Evolutionary conservation across 2,797 vertebrate genomes (phyloP).

Genomic region (Muscicapa comitata): DNA sequence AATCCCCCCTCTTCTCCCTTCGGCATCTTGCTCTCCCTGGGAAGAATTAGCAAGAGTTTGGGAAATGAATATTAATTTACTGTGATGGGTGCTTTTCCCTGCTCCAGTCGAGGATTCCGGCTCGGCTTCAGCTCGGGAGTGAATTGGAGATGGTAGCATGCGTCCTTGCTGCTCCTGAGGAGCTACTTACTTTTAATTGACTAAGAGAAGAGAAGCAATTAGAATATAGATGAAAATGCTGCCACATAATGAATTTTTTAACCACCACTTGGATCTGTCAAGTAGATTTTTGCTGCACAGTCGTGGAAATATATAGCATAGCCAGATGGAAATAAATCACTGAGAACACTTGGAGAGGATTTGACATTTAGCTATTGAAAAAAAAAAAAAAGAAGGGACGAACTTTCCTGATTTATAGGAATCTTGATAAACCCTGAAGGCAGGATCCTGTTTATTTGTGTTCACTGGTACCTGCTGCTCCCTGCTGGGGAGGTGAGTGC

Average conservation of each 20-base stretch:
- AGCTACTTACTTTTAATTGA: constrained; percentile 49
- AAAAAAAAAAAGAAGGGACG: neutral
- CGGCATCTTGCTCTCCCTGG: neutral
- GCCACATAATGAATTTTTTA: constrained; percentile 50
- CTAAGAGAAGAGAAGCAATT: constrained; percentile 43
- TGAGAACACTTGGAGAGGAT: neutral
- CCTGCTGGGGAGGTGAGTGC: neutral
- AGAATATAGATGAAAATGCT: constrained; percentile 41
- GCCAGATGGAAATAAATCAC: constrained; percentile 36
- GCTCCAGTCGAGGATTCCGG: neutral
- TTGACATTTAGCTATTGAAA: constrained; percentile 8
- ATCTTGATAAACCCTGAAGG: neutral
- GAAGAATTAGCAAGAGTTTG: constrained; percentile 26
- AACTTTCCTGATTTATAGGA: neutral
- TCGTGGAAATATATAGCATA: neutral
- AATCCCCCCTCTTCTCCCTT: neutral
- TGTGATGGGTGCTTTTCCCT: neutral
- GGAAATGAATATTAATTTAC: neutral
- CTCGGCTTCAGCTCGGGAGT: neutral
- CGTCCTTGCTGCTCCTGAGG: neutral
- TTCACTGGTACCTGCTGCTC: neutral
- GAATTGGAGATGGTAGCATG: neutral
- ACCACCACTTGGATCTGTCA: constrained; percentile 42
- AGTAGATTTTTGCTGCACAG: constrained; percentile 8
- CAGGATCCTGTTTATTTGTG: neutral